These are phyloP conservation scores for Cyprinella venusta DNA, from an alignment of 2,797 vertebrate species.

Conservation along the genomic window DNA sequence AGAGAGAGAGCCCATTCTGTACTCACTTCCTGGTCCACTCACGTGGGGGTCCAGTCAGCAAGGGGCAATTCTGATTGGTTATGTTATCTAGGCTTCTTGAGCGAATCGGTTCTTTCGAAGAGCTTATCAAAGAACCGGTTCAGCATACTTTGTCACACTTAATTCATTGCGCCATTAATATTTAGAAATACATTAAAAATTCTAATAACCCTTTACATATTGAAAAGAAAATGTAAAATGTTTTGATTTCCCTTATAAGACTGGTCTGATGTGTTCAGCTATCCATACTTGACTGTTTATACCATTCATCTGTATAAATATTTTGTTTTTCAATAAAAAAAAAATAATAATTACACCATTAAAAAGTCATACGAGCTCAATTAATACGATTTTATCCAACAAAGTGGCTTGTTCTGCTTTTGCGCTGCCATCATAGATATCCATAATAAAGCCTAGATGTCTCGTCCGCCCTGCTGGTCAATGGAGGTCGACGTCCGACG, in stretches of 20 bases:
- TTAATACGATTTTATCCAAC: too few species aligned
- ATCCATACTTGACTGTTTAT: not conserved
- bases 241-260: too few species aligned
- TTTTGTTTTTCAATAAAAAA: not conserved
- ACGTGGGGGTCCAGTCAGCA: not conserved
- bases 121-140: not conserved
- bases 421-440: too few species aligned
- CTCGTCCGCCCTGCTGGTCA: too few species aligned
- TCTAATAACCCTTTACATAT: not conserved
- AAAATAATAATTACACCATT: not conserved
- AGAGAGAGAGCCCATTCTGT: conserved; percentile 12
- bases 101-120: not conserved
- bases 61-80: conserved; percentile 6
- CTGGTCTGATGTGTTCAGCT: not conserved
- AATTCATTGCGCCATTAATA: not conserved
- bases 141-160: not conserved
- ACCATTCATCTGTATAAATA: not conserved
- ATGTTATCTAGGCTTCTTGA: not conserved
- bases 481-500: too few species aligned
- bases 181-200: not conserved
- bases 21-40: conserved; percentile 32
- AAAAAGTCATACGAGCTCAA: not conserved
- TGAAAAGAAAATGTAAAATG: not conserved
- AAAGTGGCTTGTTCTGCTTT: too few species aligned
- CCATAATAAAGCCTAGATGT: too few species aligned